Percentiles rank a stretch among this genome's conserved stretches.
phyloP scores from a whole-genome alignment of 2,888 invertebrate species.

The Tigriopus californicus region DNA sequence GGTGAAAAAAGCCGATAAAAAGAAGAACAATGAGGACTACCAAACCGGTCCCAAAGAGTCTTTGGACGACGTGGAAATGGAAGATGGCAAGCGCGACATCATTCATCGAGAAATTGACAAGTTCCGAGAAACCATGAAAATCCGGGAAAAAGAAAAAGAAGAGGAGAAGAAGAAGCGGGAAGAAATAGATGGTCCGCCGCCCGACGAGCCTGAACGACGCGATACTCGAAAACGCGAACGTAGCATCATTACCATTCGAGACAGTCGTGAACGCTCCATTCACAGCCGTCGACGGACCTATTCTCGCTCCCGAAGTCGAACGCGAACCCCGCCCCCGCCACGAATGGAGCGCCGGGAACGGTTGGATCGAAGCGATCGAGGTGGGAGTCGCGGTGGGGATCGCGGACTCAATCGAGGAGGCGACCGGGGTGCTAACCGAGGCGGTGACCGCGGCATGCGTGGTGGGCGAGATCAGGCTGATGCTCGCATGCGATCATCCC shows the following conservation, averaged over 20 bases:
- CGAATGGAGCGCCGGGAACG: neutral
- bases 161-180: constrained; percentile 50
- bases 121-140: constrained; percentile 93
- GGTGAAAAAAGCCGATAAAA: neutral
- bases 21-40: neutral
- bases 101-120: constrained; percentile 93
- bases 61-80: constrained; percentile 41
- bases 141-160: constrained; percentile 45
- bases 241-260: neutral
- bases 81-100: constrained; percentile 86
- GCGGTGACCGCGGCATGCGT: constrained; percentile 13
- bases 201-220: neutral
- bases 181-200: neutral
- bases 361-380: neutral
- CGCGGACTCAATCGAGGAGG: neutral
- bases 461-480: neutral
- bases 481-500: constrained; percentile 16
- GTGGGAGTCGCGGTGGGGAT: neutral
- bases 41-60: constrained; percentile 11
- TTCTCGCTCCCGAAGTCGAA: constrained; percentile 7
- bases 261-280: neutral
- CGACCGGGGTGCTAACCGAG: neutral
- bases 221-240: neutral
- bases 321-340: neutral
- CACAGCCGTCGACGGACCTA: constrained; percentile 10